Evolutionary conservation across 2,888 invertebrate species (phyloP).

Genomic region (Diarsia brunnea): DNA sequence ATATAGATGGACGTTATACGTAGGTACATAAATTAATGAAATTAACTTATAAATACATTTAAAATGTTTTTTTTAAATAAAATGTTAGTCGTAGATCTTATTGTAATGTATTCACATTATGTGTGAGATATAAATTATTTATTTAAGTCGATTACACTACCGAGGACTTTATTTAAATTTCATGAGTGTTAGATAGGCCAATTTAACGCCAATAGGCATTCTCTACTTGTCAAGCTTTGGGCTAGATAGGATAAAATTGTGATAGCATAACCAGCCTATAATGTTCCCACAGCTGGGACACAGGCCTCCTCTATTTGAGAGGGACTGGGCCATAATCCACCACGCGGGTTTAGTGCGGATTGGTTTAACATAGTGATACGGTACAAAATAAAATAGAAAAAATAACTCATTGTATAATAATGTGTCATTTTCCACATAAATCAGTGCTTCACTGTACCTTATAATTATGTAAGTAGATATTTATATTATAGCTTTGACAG

Average conservation of each 20-base stretch:
- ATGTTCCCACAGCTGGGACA: too few species aligned
- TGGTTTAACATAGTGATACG: too few species aligned
- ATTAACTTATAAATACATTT: background rate
- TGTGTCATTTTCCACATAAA: background rate
- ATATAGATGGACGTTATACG: background rate
- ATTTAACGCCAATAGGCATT: too few species aligned
- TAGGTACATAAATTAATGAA: background rate
- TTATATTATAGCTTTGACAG: background rate
- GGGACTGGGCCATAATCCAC: too few species aligned
- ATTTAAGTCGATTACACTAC: background rate
- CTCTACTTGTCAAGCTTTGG: too few species aligned
- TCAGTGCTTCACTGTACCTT: background rate
- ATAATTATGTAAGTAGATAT: background rate
- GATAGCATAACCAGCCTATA: too few species aligned
- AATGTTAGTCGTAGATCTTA: background rate
- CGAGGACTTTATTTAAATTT: background rate
- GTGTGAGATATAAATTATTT: background rate
- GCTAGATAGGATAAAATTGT: too few species aligned
- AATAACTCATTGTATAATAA: too few species aligned
- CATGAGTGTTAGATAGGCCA: too few species aligned
- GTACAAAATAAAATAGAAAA: too few species aligned
- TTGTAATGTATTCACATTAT: background rate
- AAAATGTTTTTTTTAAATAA: background rate
- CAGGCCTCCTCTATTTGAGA: too few species aligned
- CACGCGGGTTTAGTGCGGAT: too few species aligned